Evolutionary conservation across 2,888 invertebrate genomes (phyloP), one percentile per base, ranked within the genome.

Genomic region (Leptopilina syphax): DNA sequence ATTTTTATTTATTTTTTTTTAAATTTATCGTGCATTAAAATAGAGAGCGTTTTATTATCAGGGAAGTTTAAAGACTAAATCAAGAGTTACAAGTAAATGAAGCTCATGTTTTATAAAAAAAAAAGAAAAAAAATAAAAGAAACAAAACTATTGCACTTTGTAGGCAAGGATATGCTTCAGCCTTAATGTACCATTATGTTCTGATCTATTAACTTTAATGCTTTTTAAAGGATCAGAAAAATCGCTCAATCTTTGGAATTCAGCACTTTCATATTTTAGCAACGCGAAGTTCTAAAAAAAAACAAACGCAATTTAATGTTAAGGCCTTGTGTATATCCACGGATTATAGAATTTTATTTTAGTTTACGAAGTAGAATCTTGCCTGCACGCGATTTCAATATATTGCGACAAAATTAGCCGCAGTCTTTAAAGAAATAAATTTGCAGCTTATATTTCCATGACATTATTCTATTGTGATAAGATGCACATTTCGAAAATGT

Each of bases 1-100:
- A 7, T 63, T 24, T 63, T 18, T 27, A 63, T 57, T 41, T 65
- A 34, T 65, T 65, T 65, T 34, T 24, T 27, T 27, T 24, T 12
- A 27, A 54, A 41, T 73, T 73, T 73, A 73, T 73, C 73, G n/a
- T 73, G n/a, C 73, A 73, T 73, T 73, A 57, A 73, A 73, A 73
- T 73, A 73, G 57, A 57, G 54, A 57, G 57, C 57, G 34, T 57
- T 57, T 34, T 24, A 73, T 57, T 73, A 73, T 73, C 57, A 73
- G 73, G 73, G 73, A 73, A 73, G 73, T 73, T 73, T 60, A 57
- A 73, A 73, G 73, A 73, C 73, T 73, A 73, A 73, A 54, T 73
- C 54, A 27, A 50, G 27, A 70, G 70, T 70, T 70, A 70, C 24
- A 54, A 70, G 54, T 70, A 70, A 54, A 54, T 70, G 70, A 70